Base-by-base conservation (phyloP, 2,113 vertebrate species). In the Thunnus maccoyii region DNA sequence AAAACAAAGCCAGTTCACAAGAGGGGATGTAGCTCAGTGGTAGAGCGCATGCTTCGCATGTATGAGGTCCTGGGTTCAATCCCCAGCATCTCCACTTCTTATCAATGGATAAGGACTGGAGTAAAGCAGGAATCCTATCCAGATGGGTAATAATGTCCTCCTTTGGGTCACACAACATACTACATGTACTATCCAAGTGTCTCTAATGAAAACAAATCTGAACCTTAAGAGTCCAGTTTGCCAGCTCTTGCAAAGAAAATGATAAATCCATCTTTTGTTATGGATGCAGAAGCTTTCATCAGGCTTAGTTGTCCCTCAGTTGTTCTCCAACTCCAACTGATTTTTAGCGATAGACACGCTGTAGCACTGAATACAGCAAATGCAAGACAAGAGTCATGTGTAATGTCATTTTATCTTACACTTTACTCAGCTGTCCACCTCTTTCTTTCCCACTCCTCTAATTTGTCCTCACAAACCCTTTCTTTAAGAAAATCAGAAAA, bases 41-140 rank as follows among this genome's bases (percentile, higher is more conserved):
- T 95, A 96, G 95, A 96, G 95, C 94, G 95, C 95, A 91, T 96
- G 95, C 95, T 96, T 96, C 93, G 95, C 95, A 95, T 96, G 95
- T 94, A 95, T 95, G 94, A 95, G 94, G 94, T 90, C 94, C 94
- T 92, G 95, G 95, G 95, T 96, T 96, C 95, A 95, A 95, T 95
- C 95, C 94, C 95, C 94, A 94, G 95, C 95, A 95, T 95, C 95
- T 95, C 95, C 95, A 94, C 0, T 10, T 41, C 0, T 41, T 41
- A 41, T 41, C 36, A 30, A 30, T 3, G 27, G 27, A 30, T 30
- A 30, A 30, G 2, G 7, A 41, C 1, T 41, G 36, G 9, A 41
- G 9, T 9, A 41, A 41, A 41, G 36, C 9, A 41, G 36, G 36
- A 41, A 41, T 41, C 36, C 36, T 41, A 9, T 41, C 36, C 7